These are phyloP conservation scores for Gryllus bimaculatus DNA, from an alignment of 1,140 invertebrate genomes.

Conservation along the genomic window DNA sequence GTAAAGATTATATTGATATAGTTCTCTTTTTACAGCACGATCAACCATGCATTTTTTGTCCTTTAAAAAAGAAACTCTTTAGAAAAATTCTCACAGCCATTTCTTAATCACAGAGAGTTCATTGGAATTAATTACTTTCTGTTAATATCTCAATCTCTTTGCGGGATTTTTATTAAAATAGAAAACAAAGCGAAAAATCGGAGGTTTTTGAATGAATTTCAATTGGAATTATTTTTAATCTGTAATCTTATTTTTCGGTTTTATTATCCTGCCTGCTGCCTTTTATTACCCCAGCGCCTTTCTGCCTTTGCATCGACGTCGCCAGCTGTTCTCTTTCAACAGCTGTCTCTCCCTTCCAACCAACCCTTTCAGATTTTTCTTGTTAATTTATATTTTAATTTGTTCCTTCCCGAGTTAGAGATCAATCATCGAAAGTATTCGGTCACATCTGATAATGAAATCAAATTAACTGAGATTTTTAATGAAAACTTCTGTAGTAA, in stretches of 20 bases:
- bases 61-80: too few relatives aligned
- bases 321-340: neutral
- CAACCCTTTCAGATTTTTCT: neutral
- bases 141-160: neutral
- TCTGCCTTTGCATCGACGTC: neutral
- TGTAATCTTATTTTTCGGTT: neutral
- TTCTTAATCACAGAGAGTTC: neutral
- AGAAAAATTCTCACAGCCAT: neutral
- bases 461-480: conserved; percentile 1
- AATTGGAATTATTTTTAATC: neutral
- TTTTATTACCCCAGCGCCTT: neutral
- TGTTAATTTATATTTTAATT: conserved; percentile 6
- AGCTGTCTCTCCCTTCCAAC: neutral
- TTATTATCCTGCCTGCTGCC: neutral
- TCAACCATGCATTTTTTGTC: too few relatives aligned
- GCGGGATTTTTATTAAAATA: conserved; percentile 1
- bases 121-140: neutral
- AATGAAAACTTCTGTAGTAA: neutral
- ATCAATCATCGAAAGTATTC: conserved; percentile 5
- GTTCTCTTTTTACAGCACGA: too few relatives aligned
- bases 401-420: neutral
- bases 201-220: neutral
- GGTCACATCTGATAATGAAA: conserved; percentile 4
- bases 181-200: neutral
- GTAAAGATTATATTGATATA: too few relatives aligned